Conservation (phyloP, 2,113 vertebrate species). For the Anarrhichthys ocellatus region DNA sequence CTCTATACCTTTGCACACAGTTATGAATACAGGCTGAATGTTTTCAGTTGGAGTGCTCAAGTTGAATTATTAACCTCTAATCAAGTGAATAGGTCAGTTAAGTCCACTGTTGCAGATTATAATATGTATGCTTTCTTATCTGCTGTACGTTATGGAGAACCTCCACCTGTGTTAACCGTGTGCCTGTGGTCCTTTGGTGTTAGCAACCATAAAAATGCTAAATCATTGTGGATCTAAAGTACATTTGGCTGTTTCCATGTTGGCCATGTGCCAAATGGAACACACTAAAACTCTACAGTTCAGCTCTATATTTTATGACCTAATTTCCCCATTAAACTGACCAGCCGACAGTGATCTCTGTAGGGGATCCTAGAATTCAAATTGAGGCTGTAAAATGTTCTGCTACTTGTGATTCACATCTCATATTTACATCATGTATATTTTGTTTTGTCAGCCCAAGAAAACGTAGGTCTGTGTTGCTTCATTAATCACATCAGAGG, state of each 20-base stretch:
- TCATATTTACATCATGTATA: not conserved
- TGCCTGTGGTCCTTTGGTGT: too few relatives aligned
- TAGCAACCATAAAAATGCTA: not conserved
- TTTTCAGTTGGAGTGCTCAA: not conserved
- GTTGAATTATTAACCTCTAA: slow-evolving; percentile 37
- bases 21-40: not conserved
- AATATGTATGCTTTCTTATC: not conserved
- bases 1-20: too few relatives aligned
- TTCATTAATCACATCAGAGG: not conserved
- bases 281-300: not conserved
- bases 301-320: not conserved
- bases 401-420: not conserved
- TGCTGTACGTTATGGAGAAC: too few relatives aligned
- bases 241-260: not conserved
- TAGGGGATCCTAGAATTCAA: not conserved
- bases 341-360: not conserved
- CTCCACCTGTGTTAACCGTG: not conserved
- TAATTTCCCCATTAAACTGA: not conserved
- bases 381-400: not conserved
- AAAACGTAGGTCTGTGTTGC: not conserved
- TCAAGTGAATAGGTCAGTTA: not conserved
- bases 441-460: not conserved
- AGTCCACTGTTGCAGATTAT: not conserved
- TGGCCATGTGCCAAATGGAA: not conserved
- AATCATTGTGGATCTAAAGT: not conserved